phyloP scores from a whole-genome alignment of 2,888 invertebrate genomes.

The Rugalucina vietnamica region DNA sequence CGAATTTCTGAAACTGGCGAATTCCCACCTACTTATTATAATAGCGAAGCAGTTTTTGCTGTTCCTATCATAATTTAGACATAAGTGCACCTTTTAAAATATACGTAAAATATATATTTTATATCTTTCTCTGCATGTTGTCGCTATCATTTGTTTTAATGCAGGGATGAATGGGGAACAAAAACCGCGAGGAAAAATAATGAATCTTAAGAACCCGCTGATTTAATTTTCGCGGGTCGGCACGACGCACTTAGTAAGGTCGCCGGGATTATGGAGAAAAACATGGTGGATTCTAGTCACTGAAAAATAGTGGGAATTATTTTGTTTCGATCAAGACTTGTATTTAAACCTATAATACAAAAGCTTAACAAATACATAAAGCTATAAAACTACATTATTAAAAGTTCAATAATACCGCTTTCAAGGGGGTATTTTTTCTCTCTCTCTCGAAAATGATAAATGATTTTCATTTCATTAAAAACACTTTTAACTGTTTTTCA shows the following conservation, averaged over 20 bases:
- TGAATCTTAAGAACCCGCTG: neutral
- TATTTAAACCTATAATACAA: neutral
- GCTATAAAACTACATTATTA: no score
- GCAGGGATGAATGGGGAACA: neutral
- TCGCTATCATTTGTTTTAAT: slow-evolving; percentile 35
- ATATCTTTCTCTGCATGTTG: slow-evolving; percentile 39
- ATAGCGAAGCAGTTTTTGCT: neutral
- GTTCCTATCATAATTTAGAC: slow-evolving; percentile 25
- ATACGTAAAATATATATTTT: slow-evolving; percentile 45
- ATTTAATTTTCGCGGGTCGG: neutral
- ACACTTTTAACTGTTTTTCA: neutral
- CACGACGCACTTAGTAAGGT: neutral
- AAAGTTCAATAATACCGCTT: no score
- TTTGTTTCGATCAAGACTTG: neutral
- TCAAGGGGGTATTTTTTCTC: neutral
- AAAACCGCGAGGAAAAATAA: neutral
- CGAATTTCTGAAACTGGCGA: neutral
- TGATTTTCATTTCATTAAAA: neutral
- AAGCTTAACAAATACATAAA: no score
- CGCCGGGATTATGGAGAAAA: neutral
- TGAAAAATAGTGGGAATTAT: neutral
- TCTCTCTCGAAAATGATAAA: neutral
- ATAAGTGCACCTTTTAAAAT: slow-evolving; percentile 33
- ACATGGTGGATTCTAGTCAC: neutral
- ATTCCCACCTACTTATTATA: slow-evolving; percentile 12